Conservation (phyloP, 2,888 invertebrate genomes). For the Perizoma affinitatum region DNA sequence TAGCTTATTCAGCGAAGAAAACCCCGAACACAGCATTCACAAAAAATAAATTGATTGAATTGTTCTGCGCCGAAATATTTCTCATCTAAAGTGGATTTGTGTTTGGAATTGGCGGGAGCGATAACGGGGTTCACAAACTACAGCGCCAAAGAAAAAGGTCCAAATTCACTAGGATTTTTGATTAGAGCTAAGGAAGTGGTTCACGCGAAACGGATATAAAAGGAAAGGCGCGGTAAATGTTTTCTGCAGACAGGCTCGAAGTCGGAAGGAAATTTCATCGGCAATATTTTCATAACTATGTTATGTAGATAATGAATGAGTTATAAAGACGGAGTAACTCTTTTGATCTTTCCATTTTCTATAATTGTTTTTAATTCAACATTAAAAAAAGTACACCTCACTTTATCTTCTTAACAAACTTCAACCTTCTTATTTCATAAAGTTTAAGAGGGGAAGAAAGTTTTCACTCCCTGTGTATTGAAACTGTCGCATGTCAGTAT, state of each 20-base stretch:
- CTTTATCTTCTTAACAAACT: constrained; percentile 9
- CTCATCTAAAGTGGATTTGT: constrained; percentile 40
- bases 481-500: constrained; percentile 22
- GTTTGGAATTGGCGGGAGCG: constrained; percentile 36
- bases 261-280: constrained; percentile 9
- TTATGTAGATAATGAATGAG: background rate
- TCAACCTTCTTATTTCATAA: background rate
- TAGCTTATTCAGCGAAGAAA: constrained; percentile 33
- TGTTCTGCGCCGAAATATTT: constrained; percentile 38
- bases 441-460: too few species aligned
- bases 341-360: background rate
- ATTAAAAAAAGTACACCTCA: background rate
- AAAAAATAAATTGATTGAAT: constrained; percentile 36
- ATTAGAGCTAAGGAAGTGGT: constrained; percentile 48
- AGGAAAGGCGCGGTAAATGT: constrained; percentile 38
- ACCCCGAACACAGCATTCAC: constrained; percentile 21
- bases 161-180: constrained; percentile 25
- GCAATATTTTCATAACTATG: constrained; percentile 8
- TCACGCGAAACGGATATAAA: constrained; percentile 55
- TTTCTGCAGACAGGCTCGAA: constrained; percentile 18
- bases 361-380: background rate
- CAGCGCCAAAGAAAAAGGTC: constrained; percentile 31
- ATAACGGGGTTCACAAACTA: constrained; percentile 37
- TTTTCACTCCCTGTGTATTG: too few species aligned
- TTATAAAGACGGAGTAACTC: background rate